phyloP scores from a whole-genome alignment of 2,113 vertebrate species.

The Uropsilus gracilis region DNA sequence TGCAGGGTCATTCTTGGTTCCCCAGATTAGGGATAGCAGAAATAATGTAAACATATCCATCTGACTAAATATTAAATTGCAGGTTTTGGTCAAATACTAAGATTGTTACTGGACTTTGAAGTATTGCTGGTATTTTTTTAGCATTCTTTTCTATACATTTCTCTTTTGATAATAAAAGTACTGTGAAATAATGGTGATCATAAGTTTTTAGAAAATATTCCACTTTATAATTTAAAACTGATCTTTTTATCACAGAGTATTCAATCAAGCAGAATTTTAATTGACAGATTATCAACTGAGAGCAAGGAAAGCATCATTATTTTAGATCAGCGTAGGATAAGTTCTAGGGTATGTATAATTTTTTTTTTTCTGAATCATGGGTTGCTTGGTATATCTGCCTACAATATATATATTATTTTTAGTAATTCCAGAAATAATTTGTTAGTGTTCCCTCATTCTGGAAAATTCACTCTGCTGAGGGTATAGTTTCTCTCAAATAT shows the following conservation, averaged over 20 bases:
- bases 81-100: not conserved
- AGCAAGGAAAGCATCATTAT: not conserved
- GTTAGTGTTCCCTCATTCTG: not conserved
- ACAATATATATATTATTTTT: not conserved
- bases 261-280: slow-evolving; percentile 70
- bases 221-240: slow-evolving; percentile 75
- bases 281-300: slow-evolving; percentile 45
- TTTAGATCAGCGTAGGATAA: not conserved
- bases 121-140: not conserved
- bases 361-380: slow-evolving; percentile 47
- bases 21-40: not conserved
- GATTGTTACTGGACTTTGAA: not conserved
- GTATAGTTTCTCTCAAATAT: not conserved
- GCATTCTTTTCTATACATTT: not conserved
- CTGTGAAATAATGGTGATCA: not conserved
- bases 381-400: not conserved
- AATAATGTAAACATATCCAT: not conserved
- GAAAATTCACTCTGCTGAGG: not conserved
- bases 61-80: not conserved
- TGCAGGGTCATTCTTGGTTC: not conserved
- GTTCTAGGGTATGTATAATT: slow-evolving; percentile 60
- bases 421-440: slow-evolving; percentile 29
- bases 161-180: not conserved
- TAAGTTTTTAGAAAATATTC: slow-evolving; percentile 17
- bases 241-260: slow-evolving; percentile 73